Conservation (phyloP, 1,140 invertebrate species). For the Panagrolaimus sp. region DNA sequence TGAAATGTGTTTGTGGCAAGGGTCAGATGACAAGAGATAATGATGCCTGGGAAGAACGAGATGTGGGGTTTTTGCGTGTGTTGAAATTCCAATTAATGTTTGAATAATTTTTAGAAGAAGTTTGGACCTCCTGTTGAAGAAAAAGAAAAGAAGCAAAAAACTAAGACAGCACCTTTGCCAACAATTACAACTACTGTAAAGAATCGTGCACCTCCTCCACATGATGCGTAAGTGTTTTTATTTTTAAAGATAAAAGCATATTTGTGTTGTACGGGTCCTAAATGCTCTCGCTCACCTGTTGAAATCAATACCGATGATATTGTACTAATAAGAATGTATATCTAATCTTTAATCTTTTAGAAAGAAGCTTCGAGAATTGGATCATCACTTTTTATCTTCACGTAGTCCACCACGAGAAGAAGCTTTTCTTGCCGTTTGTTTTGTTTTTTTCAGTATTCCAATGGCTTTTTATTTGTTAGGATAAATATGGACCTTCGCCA, state of each 20-base stretch:
- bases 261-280: not conserved
- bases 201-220: not conserved
- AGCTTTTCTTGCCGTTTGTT: not conserved
- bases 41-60: conserved; percentile 6
- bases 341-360: too few relatives aligned
- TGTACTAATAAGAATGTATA: too few relatives aligned
- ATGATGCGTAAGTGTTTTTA: not conserved
- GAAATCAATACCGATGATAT: too few relatives aligned
- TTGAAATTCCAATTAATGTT: not conserved
- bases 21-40: not conserved
- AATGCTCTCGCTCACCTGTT: too few relatives aligned
- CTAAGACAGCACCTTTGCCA: not conserved
- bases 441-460: not conserved
- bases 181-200: conserved; percentile 7
- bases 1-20: conserved; percentile 8
- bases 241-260: not conserved
- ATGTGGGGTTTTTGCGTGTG: not conserved
- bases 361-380: conserved; percentile 3
- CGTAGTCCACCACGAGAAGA: not conserved
- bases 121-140: conserved; percentile 1
- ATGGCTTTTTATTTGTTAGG: not conserved
- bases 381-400: conserved; percentile 2
- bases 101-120: not conserved
- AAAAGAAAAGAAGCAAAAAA: conserved; percentile 5
- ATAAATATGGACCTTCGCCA: not conserved